phyloP scores from a whole-genome alignment of 2,113 vertebrate genomes.

The Plecturocebus donacophilus region DNA sequence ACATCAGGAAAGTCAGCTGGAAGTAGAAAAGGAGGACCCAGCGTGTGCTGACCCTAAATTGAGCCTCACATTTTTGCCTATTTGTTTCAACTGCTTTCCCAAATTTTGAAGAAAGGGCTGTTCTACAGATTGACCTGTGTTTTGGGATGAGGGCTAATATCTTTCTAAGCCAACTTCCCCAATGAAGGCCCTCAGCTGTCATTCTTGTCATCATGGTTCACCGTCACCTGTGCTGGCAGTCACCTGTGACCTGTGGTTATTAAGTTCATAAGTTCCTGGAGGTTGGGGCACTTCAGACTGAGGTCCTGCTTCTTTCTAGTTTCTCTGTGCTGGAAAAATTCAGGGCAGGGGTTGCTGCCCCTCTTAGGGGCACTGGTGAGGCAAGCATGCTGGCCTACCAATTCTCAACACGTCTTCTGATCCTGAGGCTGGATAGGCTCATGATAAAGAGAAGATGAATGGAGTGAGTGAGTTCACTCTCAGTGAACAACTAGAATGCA shows the following conservation, averaged over 20 bases:
- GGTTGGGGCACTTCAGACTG: rapidly evolving
- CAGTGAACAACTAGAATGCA: neutral
- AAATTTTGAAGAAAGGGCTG: neutral
- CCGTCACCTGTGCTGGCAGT: neutral
- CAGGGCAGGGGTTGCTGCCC: neutral
- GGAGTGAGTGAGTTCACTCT: neutral
- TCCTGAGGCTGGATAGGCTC: neutral
- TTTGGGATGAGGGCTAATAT: neutral
- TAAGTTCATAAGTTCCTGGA: neutral
- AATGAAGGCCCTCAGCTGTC: neutral
- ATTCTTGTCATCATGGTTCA: neutral
- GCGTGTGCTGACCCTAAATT: neutral
- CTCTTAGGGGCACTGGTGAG: neutral
- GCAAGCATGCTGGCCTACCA: neutral
- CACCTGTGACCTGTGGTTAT: neutral
- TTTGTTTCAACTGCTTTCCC: neutral
- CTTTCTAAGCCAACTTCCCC: neutral
- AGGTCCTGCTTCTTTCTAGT: neutral
- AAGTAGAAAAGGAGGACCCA: neutral
- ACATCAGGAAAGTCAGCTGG: neutral
- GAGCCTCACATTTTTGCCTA: neutral
- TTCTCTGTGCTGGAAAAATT: neutral
- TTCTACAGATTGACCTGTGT: neutral
- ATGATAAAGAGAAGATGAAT: neutral
- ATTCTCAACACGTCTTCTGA: neutral